These are phyloP conservation scores for Antechinus flavipes DNA, from an alignment of 2,113 vertebrate species.

Conservation along the genomic window DNA sequence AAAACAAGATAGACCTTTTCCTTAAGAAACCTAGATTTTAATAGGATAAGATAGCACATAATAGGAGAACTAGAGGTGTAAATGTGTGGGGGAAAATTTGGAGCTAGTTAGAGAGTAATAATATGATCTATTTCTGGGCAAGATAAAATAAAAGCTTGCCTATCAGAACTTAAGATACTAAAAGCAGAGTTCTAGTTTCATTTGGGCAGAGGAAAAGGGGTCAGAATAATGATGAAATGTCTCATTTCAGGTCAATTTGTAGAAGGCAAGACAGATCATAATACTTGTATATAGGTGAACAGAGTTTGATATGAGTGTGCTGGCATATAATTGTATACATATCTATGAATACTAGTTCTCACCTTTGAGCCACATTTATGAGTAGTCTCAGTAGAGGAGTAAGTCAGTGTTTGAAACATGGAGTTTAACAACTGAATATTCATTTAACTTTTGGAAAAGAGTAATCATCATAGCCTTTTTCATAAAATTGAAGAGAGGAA, in stretches of 20 bases:
- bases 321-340: not conserved
- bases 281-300: not conserved
- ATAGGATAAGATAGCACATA: not conserved
- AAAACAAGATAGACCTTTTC: not conserved
- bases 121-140: not conserved
- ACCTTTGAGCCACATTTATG: fast-evolving
- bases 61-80: not conserved
- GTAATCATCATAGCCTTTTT: not conserved
- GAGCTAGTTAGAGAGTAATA: not conserved
- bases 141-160: not conserved
- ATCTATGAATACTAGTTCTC: not conserved
- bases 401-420: not conserved
- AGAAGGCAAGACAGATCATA: not conserved
- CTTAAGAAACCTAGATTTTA: not conserved
- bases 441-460: not conserved
- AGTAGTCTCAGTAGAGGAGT: not conserved
- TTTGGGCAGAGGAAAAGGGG: not conserved
- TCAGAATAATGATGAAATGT: not conserved
- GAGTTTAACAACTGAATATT: not conserved
- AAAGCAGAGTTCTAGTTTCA: not conserved
- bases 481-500: not conserved
- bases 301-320: not conserved
- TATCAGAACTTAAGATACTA: not conserved
- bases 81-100: not conserved
- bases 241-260: not conserved